Percentiles rank a stretch among this genome's conserved stretches.
These are phyloP conservation scores for Microctonus aethiopoides DNA, from an alignment of 2,888 invertebrate species.

Conservation along the genomic window DNA sequence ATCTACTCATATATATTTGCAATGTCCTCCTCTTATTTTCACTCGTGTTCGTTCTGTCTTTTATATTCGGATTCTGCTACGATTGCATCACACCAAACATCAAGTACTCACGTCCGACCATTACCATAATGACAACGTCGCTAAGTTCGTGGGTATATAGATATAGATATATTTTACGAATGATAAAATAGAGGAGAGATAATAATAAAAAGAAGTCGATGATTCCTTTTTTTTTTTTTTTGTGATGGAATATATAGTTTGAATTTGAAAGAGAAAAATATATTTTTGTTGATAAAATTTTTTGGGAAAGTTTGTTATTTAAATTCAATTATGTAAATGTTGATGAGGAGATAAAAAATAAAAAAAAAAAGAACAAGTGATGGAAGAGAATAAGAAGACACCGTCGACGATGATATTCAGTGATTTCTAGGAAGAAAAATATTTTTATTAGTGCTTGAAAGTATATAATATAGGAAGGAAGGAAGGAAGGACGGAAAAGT, in stretches of 20 bases:
- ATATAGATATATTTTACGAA: not conserved
- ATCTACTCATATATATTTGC: conserved; percentile 1
- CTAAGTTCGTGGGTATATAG: conserved; percentile 19
- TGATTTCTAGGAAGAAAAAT: conserved; percentile 57
- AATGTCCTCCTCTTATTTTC: conserved; percentile 2
- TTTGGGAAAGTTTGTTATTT: not conserved
- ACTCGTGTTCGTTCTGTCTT: conserved; percentile 13
- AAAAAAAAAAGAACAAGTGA: conserved; percentile 24
- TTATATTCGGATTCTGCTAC: not conserved
- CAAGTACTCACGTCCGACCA: conserved; percentile 28
- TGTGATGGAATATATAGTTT: too few relatives aligned
- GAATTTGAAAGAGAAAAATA: too few relatives aligned
- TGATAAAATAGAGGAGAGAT: too few relatives aligned
- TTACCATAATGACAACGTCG: conserved; percentile 36
- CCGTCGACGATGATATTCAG: conserved; percentile 6
- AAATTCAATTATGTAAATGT: not conserved
- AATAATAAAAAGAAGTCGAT: too few relatives aligned
- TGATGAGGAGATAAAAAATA: not conserved
- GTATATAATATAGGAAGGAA: conserved; percentile 8
- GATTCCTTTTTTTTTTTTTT: too few relatives aligned
- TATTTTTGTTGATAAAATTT: not conserved
- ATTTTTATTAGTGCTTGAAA: conserved; percentile 55
- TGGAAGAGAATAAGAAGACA: conserved; percentile 22
- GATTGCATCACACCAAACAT: conserved; percentile 5
- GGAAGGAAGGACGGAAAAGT: conserved; percentile 23